Conservation (phyloP, 1,140 invertebrate species). For the Asbolus verrucosus region DNA sequence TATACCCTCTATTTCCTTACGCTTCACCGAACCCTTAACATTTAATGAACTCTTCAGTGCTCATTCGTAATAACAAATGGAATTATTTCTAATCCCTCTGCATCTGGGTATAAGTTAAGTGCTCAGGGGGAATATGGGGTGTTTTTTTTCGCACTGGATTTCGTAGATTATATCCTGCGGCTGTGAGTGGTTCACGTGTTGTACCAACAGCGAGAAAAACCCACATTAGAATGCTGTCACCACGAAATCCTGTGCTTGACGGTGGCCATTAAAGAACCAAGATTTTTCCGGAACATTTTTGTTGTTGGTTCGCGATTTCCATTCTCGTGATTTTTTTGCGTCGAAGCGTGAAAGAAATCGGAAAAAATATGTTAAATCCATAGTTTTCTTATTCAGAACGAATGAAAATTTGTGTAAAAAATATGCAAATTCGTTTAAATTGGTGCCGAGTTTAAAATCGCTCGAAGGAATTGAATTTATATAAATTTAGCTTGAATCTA, state of each 20-base stretch:
- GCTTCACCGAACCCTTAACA: constrained; percentile 26
- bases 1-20: background rate
- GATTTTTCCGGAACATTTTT: background rate
- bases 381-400: constrained; percentile 31
- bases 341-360: constrained; percentile 16
- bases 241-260: background rate
- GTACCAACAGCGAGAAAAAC: background rate
- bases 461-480: constrained; percentile 43
- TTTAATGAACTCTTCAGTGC: constrained; percentile 45
- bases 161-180: constrained; percentile 1
- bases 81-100: constrained; percentile 44
- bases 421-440: constrained; percentile 43
- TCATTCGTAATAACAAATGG: constrained; percentile 39
- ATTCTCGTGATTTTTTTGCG: constrained; percentile 16
- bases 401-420: constrained; percentile 43
- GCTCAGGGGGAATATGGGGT: background rate
- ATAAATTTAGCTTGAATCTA: constrained; percentile 41
- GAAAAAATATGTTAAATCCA: constrained; percentile 36
- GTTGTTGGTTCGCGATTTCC: constrained; percentile 2
- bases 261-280: too few species aligned
- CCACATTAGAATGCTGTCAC: background rate
- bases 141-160: constrained; percentile 16
- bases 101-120: constrained; percentile 32
- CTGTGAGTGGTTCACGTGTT: constrained; percentile 21
- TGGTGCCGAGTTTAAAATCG: constrained; percentile 41